Evolutionary conservation across 53 echinoderm and acorn worm genomes (phyloP), one percentile per base, ranked within the genome.

Genomic region (Crossaster papposus): DNA sequence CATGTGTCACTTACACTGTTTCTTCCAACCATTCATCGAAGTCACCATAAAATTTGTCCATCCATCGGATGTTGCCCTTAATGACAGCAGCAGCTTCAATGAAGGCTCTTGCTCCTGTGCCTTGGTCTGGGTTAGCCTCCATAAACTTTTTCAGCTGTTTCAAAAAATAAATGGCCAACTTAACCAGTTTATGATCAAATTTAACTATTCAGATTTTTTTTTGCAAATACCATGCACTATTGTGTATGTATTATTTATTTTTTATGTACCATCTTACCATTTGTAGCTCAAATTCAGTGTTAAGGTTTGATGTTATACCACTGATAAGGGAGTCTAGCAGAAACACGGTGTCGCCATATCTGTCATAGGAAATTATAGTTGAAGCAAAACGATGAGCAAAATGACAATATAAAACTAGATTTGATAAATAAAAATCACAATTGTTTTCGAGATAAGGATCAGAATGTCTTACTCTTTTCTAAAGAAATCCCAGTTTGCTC

Each of bases 1-100:
- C n/a, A n/a, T 44, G 44, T 44, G 44, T 44, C 0, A 58, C 72
- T 73, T 86, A 86, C 86, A 86, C 86, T n/a, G 76, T 65, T 20
- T 32, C 86, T 24, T 58, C 23, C 14, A 95, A 58, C 85, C 91
- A 90, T 86, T 4, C 36, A 81, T 89, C 94, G 74, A 96, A 78
- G 51, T 81, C 70, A 72, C 89, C 38, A 80, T 85, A 71, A 35
- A 95, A 88, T 54, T 85, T 76, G 44, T 91, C n/a, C 77, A 95
- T 91, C 96, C 96, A 96, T 86, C 94, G 81, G 81, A 96, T 95
- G 88, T 96, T 96, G 35, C 94, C 91, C 85, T 91, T 82, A 30
- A 94, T 95, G 34, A 88, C 83, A 37, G 95, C 96, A 14, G 95
- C 91, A 14, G 96, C 93, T 74, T 95, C 94, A 32, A 79, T 77